phyloP scores from a whole-genome alignment of 2,113 vertebrate genomes.

The Falcunculus frontatus region DNA sequence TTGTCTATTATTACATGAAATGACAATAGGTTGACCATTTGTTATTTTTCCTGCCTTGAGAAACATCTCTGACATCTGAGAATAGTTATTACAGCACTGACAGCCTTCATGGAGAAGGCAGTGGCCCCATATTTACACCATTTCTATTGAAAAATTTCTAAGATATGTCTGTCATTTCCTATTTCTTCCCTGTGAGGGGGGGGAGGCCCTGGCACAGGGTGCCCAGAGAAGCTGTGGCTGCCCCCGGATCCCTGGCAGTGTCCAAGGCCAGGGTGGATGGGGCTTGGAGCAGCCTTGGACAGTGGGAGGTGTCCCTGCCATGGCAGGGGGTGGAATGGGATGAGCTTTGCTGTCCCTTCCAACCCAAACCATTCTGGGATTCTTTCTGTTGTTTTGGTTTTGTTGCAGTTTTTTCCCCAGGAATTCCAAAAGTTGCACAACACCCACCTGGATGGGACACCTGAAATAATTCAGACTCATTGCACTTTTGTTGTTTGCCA shows the following conservation, averaged over 20 bases:
- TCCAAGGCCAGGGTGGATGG: accelerated
- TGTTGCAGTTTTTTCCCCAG: not conserved
- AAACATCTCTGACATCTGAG: not conserved
- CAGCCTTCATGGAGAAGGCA: not conserved
- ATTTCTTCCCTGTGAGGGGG: not conserved
- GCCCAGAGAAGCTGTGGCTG: not conserved
- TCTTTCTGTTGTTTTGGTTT: not conserved
- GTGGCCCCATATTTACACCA: not conserved
- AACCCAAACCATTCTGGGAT: not conserved
- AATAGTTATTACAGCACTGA: not conserved
- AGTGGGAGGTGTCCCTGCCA: not conserved
- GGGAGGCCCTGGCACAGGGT: accelerated
- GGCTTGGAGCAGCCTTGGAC: accelerated
- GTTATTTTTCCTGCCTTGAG: not conserved
- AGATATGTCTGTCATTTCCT: not conserved
- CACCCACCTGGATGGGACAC: not conserved
- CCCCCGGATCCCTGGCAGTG: not conserved
- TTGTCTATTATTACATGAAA: not conserved
- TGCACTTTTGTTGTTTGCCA: not conserved
- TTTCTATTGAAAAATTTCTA: not conserved
- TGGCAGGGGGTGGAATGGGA: not conserved
- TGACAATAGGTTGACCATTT: not conserved
- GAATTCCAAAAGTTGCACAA: not conserved
- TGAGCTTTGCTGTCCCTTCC: not conserved
- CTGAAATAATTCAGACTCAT: not conserved